Evolutionary conservation across 2,113 vertebrate species (phyloP).

Genomic region (Solea senegalensis): DNA sequence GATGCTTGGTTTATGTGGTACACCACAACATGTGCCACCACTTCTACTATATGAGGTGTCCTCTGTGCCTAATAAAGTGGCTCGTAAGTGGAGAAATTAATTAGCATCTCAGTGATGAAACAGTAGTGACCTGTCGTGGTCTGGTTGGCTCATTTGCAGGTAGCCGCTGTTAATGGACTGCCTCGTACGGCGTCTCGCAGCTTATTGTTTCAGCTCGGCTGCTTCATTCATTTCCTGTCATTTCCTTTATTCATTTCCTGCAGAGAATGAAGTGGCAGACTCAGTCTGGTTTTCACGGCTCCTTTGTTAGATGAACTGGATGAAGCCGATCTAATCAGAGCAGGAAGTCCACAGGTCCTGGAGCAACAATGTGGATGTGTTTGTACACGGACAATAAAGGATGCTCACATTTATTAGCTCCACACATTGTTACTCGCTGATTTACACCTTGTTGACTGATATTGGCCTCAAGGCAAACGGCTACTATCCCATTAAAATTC

Average conservation of each 20-base stretch:
- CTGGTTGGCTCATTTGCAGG: constrained; percentile 20
- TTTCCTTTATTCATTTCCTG: background rate
- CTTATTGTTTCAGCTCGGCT: constrained; percentile 55
- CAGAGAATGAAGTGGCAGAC: constrained; percentile 35
- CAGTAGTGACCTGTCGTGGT: background rate
- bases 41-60: too few relatives aligned
- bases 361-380: constrained; percentile 1
- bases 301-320: constrained; percentile 27
- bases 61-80: too few relatives aligned
- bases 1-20: too few relatives aligned
- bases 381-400: background rate
- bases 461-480: too few relatives aligned
- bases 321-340: constrained; percentile 26
- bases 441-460: too few relatives aligned
- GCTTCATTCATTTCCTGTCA: constrained; percentile 48
- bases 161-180: constrained; percentile 40
- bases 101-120: background rate
- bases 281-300: constrained; percentile 6
- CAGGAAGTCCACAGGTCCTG: constrained; percentile 25
- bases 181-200: constrained; percentile 2
- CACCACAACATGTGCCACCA: too few relatives aligned
- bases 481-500: too few relatives aligned
- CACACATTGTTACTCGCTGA: too few relatives aligned
- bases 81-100: background rate
- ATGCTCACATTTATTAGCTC: too few relatives aligned